Conservation (phyloP, 2,113 vertebrate species). For the Lathamus discolor region DNA sequence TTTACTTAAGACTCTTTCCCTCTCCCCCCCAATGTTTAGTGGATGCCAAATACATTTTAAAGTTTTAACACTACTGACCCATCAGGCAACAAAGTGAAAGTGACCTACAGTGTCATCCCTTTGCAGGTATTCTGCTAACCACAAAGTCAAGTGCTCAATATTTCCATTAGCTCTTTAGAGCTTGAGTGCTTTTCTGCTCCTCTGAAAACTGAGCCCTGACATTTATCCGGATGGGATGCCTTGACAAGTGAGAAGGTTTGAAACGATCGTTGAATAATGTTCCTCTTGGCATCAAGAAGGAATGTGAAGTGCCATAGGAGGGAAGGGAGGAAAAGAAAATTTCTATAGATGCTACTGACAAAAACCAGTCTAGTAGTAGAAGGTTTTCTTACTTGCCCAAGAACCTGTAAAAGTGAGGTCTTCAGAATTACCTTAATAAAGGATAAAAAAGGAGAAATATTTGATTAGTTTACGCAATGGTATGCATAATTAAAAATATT, state of each 20-base stretch:
- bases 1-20: neutral
- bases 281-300: neutral
- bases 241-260: neutral
- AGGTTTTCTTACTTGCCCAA: slow-evolving; percentile 88
- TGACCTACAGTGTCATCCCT: neutral
- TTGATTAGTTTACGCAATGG: neutral
- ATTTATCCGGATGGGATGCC: accelerated
- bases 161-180: neutral
- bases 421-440: slow-evolving; percentile 82
- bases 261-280: neutral
- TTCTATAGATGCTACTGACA: neutral
- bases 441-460: neutral
- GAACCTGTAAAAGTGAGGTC: slow-evolving; percentile 86
- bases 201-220: neutral
- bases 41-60: neutral
- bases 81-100: neutral
- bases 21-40: neutral
- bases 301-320: neutral
- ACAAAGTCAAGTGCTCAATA: neutral
- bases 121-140: neutral
- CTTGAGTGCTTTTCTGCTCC: neutral
- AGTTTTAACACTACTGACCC: neutral
- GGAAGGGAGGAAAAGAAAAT: neutral
- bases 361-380: neutral
- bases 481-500: neutral